Conservation (phyloP, 2,113 vertebrate species). For the Charina bottae region DNA sequence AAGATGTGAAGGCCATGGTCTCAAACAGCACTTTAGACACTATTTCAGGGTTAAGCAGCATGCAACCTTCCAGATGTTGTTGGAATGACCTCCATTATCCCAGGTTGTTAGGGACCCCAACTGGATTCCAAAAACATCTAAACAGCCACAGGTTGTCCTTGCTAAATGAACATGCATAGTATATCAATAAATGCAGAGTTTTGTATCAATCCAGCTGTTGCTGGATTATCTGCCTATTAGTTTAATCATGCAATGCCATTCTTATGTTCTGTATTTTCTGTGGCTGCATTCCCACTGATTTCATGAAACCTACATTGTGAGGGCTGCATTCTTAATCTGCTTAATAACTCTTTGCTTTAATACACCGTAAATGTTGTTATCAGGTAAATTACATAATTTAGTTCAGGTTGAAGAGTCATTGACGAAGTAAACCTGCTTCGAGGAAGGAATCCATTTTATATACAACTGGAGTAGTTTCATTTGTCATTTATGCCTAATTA, state of each 20-base stretch:
- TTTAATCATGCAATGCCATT: neutral
- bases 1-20: too few relatives aligned
- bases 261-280: neutral
- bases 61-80: neutral
- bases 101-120: neutral
- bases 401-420: neutral
- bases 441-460: neutral
- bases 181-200: neutral
- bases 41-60: neutral
- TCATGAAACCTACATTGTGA: neutral
- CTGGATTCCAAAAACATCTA: neutral
- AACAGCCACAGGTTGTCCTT: neutral
- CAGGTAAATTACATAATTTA: neutral
- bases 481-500: constrained; percentile 6
- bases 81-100: neutral
- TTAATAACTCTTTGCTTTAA: neutral
- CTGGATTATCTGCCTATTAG: neutral
- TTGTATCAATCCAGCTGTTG: neutral
- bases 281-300: neutral
- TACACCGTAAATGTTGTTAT: neutral
- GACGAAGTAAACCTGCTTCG: neutral
- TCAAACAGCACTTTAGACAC: neutral
- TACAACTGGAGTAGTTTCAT: neutral
- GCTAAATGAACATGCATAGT: too few relatives aligned
- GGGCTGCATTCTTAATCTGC: neutral